A percentile compares a stretch with the other conserved stretches of the same genome.
phyloP scores from a whole-genome alignment of 2,888 invertebrate species.

The Oscheius myriophilus region DNA sequence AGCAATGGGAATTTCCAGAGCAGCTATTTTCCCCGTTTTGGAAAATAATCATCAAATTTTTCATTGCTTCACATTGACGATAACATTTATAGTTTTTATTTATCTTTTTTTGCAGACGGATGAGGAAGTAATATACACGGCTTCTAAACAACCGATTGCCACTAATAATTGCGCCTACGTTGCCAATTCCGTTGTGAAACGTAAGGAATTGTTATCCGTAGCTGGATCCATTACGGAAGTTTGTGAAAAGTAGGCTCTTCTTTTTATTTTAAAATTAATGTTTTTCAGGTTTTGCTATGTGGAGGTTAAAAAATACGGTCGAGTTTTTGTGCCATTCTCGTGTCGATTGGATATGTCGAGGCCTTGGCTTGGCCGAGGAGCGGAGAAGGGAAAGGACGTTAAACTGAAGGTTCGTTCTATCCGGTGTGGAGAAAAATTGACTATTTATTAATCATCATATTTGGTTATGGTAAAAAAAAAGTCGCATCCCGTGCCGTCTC shows the following conservation, averaged over 20 bases:
- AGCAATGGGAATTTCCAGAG: neutral
- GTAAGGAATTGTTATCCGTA: constrained; percentile 35
- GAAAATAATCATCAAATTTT: constrained; percentile 8
- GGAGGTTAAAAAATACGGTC: constrained; percentile 41
- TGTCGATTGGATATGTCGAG: constrained; percentile 37
- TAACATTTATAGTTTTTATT: too few relatives aligned
- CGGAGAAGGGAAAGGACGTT: constrained; percentile 34
- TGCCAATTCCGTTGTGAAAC: constrained; percentile 44
- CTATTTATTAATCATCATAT: too few relatives aligned
- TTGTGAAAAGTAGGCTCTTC: constrained; percentile 44
- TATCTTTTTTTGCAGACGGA: constrained; percentile 46
- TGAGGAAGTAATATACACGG: constrained; percentile 55
- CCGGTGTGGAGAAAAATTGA: neutral
- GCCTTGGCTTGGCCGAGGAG: constrained; percentile 55
- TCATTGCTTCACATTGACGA: too few relatives aligned
- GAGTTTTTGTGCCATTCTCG: constrained; percentile 61
- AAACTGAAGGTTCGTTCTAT: constrained; percentile 28
- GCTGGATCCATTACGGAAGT: constrained; percentile 47
- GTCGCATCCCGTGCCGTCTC: too few relatives aligned
- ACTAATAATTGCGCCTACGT: constrained; percentile 37
- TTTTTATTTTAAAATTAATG: neutral
- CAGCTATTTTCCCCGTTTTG: neutral
- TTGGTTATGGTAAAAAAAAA: too few relatives aligned
- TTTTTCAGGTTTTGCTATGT: constrained; percentile 51
- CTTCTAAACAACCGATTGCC: constrained; percentile 35